Evolutionary conservation across 1,140 invertebrate genomes (phyloP), one percentile per base, ranked within the genome.

Genomic region (Neodiprion pinetum): DNA sequence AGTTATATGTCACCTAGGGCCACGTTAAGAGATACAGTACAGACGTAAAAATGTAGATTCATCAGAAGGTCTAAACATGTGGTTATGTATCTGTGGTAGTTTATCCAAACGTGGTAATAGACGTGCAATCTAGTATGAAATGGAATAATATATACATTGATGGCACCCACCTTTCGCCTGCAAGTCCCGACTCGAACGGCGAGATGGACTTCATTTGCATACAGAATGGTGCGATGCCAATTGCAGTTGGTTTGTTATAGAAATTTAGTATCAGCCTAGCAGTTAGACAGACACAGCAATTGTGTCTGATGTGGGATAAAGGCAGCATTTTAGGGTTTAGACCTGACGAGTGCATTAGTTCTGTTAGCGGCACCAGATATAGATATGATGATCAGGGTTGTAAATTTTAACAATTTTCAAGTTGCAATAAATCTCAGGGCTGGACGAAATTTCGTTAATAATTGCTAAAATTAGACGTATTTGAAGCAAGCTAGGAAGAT

Each of bases 321-420:
- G 85, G 85, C 85, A 86, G 83, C 83, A 86, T 82, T 86, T 84
- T 85, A 86, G 76, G 79, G 80, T 84, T 84, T 83, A 83, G 84
- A 81, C 85, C 83, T 81, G 83, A 61, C 53, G 53, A 82, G 80
- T 85, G 85, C 82, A 85, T 85, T 85, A 77, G 76, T 76, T 75
- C 70, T 70, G 70, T 79, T 82, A 84, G 82, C 84, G 84, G 83
- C 84, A 85, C 79, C 78, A 79, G 79, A 81, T 79, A 74, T 69
- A 23, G 40, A 14, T 47, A 61, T 14, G 28, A 40, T 61, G n/a
- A 61, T 61, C 28, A 40, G 1, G 28, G 28, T 40, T 9, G 11
- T 17, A 5, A 61, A 61, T 12, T 8, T 17, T 14, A 5, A 12
- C 4, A 5, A 1, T 61, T 9, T 5, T 61, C n/a, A 12, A 17